Evolutionary conservation across 2,797 vertebrate species (phyloP).

Genomic region (Hephaestus fuliginosus): DNA sequence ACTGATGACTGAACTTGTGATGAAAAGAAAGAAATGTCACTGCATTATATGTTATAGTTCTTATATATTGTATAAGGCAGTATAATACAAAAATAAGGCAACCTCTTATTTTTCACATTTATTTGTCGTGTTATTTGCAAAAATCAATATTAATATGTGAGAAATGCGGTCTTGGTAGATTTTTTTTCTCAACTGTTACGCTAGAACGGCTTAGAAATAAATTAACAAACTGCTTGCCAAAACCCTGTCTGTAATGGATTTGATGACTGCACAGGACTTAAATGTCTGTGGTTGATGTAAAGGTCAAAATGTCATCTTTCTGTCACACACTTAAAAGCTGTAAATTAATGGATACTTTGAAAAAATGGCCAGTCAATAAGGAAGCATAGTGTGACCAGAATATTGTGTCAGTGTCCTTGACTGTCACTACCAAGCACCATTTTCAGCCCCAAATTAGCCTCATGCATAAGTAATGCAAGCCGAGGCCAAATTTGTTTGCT

Average conservation of each 20-base stretch:
- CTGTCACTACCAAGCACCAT: constrained; percentile 36
- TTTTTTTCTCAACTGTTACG: background rate
- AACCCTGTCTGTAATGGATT: constrained; percentile 11
- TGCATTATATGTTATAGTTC: background rate
- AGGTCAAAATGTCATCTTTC: constrained; percentile 31
- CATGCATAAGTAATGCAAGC: constrained; percentile 63
- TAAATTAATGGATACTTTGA: constrained; percentile 28
- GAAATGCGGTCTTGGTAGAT: background rate
- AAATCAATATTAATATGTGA: background rate
- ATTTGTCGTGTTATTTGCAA: background rate
- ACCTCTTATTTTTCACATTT: background rate
- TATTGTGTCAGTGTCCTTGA: constrained; percentile 51
- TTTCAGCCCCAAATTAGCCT: constrained; percentile 58
- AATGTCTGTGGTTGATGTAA: constrained; percentile 25
- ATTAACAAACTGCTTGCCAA: constrained; percentile 4
- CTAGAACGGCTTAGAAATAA: constrained; percentile 13
- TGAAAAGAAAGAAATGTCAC: background rate
- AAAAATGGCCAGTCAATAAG: constrained; percentile 2
- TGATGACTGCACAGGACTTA: constrained; percentile 20
- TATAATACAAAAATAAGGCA: background rate
- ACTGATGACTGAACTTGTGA: background rate
- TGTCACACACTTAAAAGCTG: constrained; percentile 28
- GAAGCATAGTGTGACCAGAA: constrained; percentile 29
- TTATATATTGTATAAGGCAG: background rate
- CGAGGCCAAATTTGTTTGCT: constrained; percentile 57